Conservation (phyloP, 2,113 vertebrate genomes). For the Meleagris gallopavo region DNA sequence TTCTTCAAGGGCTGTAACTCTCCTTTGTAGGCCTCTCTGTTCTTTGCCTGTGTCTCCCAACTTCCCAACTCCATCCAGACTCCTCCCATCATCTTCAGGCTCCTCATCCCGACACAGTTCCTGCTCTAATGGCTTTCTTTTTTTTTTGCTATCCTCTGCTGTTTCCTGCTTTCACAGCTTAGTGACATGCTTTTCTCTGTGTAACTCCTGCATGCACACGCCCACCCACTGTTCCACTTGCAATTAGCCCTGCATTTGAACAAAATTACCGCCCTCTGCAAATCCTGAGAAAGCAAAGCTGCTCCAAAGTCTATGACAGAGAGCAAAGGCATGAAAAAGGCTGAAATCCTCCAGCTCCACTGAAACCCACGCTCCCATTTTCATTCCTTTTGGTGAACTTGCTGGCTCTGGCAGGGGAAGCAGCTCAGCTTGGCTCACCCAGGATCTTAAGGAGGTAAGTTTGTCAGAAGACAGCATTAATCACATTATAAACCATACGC, state of each 20-base stretch:
- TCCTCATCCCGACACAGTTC: neutral
- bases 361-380: neutral
- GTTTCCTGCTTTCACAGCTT: neutral
- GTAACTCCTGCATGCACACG: neutral
- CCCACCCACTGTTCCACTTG: slow-evolving; percentile 1
- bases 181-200: neutral
- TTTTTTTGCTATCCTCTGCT: neutral
- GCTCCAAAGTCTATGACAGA: neutral
- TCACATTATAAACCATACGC: neutral
- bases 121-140: neutral
- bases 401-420: neutral
- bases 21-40: neutral
- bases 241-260: neutral
- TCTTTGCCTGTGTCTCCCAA: neutral
- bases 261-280: neutral
- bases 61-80: neutral
- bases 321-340: neutral
- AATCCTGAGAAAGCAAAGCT: slow-evolving; percentile 22
- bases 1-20: neutral
- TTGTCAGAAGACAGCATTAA: neutral
- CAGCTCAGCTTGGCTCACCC: neutral
- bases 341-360: neutral
- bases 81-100: accelerated
- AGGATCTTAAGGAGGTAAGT: neutral
- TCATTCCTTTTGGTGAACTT: neutral